phyloP scores from a whole-genome alignment of 2,113 vertebrate species.

The Acrocephalus kingi region DNA sequence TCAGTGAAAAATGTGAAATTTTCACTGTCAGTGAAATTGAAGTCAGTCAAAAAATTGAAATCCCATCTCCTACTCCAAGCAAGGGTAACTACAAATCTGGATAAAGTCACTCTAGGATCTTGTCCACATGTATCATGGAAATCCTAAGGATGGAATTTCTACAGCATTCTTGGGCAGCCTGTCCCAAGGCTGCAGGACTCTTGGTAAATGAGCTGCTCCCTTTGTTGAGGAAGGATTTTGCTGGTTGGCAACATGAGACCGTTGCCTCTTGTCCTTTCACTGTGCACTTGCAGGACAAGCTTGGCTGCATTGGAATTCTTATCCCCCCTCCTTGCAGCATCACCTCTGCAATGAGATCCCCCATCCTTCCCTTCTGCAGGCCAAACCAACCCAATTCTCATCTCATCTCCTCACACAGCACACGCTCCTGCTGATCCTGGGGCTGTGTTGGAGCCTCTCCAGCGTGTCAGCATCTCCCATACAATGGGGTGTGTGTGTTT shows the following conservation, averaged over 20 bases:
- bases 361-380: neutral
- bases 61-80: neutral
- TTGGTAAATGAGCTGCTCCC: neutral
- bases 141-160: neutral
- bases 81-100: neutral
- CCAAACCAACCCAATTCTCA: neutral
- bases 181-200: neutral
- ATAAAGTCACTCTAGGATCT: neutral
- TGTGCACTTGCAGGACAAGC: neutral
- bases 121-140: neutral
- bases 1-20: neutral
- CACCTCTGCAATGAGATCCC: neutral
- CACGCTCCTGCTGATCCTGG: fast-evolving
- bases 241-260: neutral
- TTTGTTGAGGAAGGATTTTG: neutral
- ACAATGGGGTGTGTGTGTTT: neutral
- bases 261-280: neutral
- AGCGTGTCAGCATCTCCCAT: neutral
- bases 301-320: neutral
- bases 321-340: neutral
- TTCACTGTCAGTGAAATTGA: too few relatives aligned
- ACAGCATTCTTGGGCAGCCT: neutral
- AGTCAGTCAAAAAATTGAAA: too few relatives aligned
- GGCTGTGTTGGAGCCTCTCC: neutral
- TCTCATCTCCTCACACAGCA: neutral